phyloP scores from a whole-genome alignment of 2,888 invertebrate genomes.

The Drosophila greeni region DNA sequence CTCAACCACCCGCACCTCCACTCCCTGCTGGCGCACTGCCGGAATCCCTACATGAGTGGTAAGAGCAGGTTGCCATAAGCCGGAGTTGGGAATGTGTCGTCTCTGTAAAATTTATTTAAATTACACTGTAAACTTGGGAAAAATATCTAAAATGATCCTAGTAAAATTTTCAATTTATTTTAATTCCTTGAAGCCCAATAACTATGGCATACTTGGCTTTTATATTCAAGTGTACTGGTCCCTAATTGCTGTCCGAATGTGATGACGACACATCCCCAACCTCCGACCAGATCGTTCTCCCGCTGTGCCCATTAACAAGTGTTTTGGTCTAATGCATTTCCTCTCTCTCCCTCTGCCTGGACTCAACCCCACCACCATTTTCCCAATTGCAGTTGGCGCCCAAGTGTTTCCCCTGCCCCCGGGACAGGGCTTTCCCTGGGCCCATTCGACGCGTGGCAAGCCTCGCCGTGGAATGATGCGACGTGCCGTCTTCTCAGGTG shows the following conservation, averaged over 20 bases:
- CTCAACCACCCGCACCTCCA: conserved; percentile 91
- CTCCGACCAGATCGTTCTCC: conserved; percentile 22
- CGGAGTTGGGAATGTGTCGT: background rate
- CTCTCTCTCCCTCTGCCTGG: conserved; percentile 21
- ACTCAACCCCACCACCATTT: background rate
- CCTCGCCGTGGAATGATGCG: conserved; percentile 98
- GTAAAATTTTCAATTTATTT: background rate
- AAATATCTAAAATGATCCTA: background rate
- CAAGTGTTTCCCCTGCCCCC: conserved; percentile 83
- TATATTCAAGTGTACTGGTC: conserved; percentile 33
- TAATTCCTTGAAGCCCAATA: no score
- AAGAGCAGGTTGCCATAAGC: conserved; percentile 47
- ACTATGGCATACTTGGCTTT: background rate
- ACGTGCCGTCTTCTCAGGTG: conserved; percentile 93
- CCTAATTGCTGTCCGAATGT: conserved; percentile 49
- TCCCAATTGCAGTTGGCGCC: conserved; percentile 80
- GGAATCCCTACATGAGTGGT: conserved; percentile 89
- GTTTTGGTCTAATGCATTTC: conserved; percentile 60
- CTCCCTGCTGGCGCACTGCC: conserved; percentile 88
- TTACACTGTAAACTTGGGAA: no score
- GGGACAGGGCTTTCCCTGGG: conserved; percentile 89
- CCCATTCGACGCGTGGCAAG: conserved; percentile 93
- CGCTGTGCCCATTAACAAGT: conserved; percentile 66
- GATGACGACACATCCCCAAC: conserved; percentile 24
- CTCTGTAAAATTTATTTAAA: background rate